phyloP scores from a whole-genome alignment of 2,797 vertebrate species.

The Rhinatrema bivittatum region DNA sequence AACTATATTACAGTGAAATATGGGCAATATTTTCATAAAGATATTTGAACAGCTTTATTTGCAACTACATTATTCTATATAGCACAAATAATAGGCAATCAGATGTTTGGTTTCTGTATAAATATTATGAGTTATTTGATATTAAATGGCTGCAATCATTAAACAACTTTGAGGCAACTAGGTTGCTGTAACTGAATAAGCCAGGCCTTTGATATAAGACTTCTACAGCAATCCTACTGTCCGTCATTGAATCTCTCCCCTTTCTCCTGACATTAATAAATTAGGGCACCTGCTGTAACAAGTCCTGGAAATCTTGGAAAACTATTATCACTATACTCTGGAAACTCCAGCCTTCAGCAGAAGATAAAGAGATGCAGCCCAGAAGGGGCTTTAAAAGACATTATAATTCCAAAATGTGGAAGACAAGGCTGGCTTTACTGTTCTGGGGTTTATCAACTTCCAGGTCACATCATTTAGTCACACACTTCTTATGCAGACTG shows the following conservation, averaged over 20 bases:
- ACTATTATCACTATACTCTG: slow-evolving; percentile 15
- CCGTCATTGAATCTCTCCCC: background rate
- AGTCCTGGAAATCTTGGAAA: slow-evolving; percentile 32
- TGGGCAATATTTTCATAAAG: too few species aligned
- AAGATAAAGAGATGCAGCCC: slow-evolving; percentile 10
- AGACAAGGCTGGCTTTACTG: slow-evolving; percentile 32
- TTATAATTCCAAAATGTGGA: slow-evolving; percentile 31
- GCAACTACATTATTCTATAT: too few species aligned
- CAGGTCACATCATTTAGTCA: slow-evolving; percentile 42
- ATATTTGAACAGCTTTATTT: too few species aligned
- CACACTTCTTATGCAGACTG: slow-evolving; percentile 32
- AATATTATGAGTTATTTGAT: background rate
- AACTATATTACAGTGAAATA: too few species aligned
- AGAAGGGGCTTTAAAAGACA: background rate
- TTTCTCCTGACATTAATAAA: slow-evolving; percentile 24
- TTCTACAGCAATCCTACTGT: slow-evolving; percentile 5
- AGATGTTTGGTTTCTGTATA: background rate
- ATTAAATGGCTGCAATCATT: background rate
- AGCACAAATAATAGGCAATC: too few species aligned
- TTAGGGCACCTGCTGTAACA: slow-evolving; percentile 21
- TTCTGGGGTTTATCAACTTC: slow-evolving; percentile 42
- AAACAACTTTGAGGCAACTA: background rate
- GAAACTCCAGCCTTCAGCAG: background rate
- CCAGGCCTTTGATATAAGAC: slow-evolving; percentile 3
- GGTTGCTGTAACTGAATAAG: background rate